These are phyloP conservation scores for Micropoecilia bifurca DNA, from an alignment of 2,797 vertebrate genomes.

Conservation along the genomic window DNA sequence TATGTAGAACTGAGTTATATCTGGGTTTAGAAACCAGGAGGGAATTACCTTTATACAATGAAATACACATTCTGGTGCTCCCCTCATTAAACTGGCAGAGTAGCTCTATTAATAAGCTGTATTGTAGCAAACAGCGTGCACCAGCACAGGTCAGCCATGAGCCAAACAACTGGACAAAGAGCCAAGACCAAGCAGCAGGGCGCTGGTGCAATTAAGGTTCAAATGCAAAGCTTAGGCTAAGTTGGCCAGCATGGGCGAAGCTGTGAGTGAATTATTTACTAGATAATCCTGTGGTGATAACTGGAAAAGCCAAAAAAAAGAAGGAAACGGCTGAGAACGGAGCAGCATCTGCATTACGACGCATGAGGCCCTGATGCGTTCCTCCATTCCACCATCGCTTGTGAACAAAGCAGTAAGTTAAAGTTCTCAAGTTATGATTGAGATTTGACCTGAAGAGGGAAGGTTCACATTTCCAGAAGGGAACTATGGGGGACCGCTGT, in stretches of 20 bases:
- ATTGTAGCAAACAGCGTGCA: background rate
- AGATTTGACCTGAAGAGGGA: background rate
- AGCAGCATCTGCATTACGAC: background rate
- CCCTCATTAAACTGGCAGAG: background rate
- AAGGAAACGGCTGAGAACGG: background rate
- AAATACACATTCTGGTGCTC: background rate
- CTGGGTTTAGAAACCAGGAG: background rate
- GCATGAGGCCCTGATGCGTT: background rate
- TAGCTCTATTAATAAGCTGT: background rate
- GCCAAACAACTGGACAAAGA: constrained; percentile 3
- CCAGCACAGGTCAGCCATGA: background rate
- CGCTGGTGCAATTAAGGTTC: background rate
- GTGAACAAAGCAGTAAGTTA: background rate
- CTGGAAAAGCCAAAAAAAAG: no score
- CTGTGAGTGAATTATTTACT: background rate
- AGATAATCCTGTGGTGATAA: background rate
- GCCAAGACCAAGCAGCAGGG: background rate
- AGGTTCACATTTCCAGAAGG: background rate
- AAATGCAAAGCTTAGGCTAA: background rate
- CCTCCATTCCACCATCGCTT: background rate
- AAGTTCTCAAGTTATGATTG: background rate
- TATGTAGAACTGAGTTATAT: background rate
- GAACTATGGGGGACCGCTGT: background rate
- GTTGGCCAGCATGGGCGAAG: background rate
- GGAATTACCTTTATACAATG: background rate